Conservation (phyloP, 2,113 vertebrate genomes). For the Tonatia bakeri region DNA sequence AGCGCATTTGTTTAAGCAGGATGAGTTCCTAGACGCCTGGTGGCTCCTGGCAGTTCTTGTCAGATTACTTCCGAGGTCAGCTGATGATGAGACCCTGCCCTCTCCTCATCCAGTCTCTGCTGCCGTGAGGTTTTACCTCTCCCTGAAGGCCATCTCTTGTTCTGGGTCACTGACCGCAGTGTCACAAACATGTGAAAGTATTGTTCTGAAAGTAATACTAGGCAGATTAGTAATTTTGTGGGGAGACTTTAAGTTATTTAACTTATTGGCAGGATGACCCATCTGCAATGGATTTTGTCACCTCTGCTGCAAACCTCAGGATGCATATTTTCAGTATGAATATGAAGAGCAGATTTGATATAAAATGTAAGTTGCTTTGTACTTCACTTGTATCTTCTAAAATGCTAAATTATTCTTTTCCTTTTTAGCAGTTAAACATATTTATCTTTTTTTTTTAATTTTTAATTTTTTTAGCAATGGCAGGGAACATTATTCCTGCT, state of each 20-base stretch:
- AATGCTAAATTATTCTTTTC: background rate
- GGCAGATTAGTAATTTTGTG: background rate
- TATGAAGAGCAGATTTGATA: slow-evolving; percentile 98
- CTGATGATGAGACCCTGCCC: background rate
- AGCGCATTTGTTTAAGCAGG: background rate
- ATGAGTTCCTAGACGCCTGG: background rate
- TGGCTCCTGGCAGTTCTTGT: background rate
- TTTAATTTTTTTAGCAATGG: slow-evolving; percentile 88
- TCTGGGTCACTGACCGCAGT: background rate
- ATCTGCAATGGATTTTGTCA: slow-evolving; percentile 98
- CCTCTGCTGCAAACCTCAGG: slow-evolving; percentile 93
- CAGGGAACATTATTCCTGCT: slow-evolving; percentile 98
- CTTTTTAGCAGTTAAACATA: slow-evolving; percentile 52
- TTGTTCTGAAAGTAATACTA: background rate
- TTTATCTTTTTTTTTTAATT: slow-evolving; percentile 1
- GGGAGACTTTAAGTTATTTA: slow-evolving; percentile 34
- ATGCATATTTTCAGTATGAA: slow-evolving; percentile 99
- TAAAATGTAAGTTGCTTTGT: slow-evolving; percentile 91
- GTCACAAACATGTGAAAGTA: background rate
- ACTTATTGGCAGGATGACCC: slow-evolving; percentile 89
- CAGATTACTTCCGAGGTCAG: background rate
- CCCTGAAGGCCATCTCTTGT: background rate
- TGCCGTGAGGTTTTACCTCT: background rate
- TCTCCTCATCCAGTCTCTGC: background rate
- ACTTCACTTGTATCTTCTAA: background rate